Percentiles rank a stretch among this genome's conserved stretches.
phyloP scores from a whole-genome alignment of 2,888 invertebrate species.

The Eupithecia exiguata region DNA sequence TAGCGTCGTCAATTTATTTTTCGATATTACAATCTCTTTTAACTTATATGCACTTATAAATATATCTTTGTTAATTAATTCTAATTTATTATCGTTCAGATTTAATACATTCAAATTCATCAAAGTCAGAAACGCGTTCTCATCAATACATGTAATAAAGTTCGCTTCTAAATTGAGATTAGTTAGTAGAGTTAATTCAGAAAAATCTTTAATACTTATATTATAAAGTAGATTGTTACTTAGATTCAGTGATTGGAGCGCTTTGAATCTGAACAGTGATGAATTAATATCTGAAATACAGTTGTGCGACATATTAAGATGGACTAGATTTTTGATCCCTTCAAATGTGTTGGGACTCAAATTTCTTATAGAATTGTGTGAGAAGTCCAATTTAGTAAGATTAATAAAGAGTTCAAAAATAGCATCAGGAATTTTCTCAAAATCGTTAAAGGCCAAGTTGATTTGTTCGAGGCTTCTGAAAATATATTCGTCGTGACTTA shows the following conservation, averaged over 20 bases:
- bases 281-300: constrained; percentile 57
- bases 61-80: constrained; percentile 47
- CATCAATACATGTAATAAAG: constrained; percentile 52
- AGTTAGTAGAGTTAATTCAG: constrained; percentile 51
- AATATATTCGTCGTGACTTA: constrained; percentile 31
- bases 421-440: constrained; percentile 54
- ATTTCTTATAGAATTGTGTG: constrained; percentile 58
- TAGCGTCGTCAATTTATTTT: constrained; percentile 58
- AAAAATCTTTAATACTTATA: constrained; percentile 55
- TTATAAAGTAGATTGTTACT: constrained; percentile 56
- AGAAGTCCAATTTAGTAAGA: constrained; percentile 60
- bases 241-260: constrained; percentile 56
- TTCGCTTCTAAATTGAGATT: constrained; percentile 60
- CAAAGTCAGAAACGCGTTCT: constrained; percentile 51
- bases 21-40: constrained; percentile 54
- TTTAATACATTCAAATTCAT: constrained; percentile 49
- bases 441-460: constrained; percentile 62
- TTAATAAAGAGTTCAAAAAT: constrained; percentile 55
- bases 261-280: constrained; percentile 60
- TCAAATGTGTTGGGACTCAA: constrained; percentile 60
- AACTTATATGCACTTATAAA: constrained; percentile 51
- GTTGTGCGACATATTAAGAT: constrained; percentile 61
- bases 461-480: constrained; percentile 53
- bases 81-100: constrained; percentile 59
- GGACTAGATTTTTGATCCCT: constrained; percentile 56